Percentiles rank a stretch among this genome's conserved stretches.
Evolutionary conservation across 2,888 invertebrate species (phyloP).

Genomic region (Erebia palarica): DNA sequence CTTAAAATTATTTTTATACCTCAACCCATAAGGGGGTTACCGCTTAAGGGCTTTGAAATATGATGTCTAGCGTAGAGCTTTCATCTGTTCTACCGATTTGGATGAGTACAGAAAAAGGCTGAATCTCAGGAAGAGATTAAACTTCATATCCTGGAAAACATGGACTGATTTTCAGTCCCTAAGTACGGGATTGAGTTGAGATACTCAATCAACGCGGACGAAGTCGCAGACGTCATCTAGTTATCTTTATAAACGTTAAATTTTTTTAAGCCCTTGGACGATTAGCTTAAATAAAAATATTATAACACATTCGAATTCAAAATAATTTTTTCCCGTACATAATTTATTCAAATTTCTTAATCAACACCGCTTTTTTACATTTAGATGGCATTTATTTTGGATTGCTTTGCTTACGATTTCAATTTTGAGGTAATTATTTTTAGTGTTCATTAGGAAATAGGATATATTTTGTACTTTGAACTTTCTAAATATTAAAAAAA

Average conservation of each 20-base stretch:
- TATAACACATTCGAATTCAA: slow-evolving; percentile 20
- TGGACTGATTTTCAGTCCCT: too few relatives aligned
- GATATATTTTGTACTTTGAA: neutral
- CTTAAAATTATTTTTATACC: neutral
- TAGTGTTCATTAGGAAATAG: slow-evolving; percentile 5
- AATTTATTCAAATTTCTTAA: slow-evolving; percentile 28
- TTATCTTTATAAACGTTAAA: neutral
- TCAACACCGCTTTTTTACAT: slow-evolving; percentile 24
- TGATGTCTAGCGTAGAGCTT: too few relatives aligned
- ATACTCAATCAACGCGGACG: too few relatives aligned
- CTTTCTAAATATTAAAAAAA: neutral
- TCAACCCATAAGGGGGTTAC: neutral
- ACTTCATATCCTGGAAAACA: too few relatives aligned
- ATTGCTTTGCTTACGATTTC: slow-evolving; percentile 17
- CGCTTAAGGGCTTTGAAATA: too few relatives aligned
- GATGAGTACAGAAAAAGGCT: too few relatives aligned
- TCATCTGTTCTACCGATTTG: too few relatives aligned
- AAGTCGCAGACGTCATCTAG: too few relatives aligned
- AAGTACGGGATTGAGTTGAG: too few relatives aligned
- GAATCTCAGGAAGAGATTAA: too few relatives aligned
- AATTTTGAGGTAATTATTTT: slow-evolving; percentile 14
- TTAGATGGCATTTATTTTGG: slow-evolving; percentile 24
- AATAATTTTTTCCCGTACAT: slow-evolving; percentile 19
- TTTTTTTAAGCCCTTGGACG: neutral
- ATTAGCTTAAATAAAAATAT: neutral